Percentiles rank a stretch among this genome's conserved stretches.
Evolutionary conservation across 2,113 vertebrate species (phyloP).

Genomic region (Microcebus griseorufus): DNA sequence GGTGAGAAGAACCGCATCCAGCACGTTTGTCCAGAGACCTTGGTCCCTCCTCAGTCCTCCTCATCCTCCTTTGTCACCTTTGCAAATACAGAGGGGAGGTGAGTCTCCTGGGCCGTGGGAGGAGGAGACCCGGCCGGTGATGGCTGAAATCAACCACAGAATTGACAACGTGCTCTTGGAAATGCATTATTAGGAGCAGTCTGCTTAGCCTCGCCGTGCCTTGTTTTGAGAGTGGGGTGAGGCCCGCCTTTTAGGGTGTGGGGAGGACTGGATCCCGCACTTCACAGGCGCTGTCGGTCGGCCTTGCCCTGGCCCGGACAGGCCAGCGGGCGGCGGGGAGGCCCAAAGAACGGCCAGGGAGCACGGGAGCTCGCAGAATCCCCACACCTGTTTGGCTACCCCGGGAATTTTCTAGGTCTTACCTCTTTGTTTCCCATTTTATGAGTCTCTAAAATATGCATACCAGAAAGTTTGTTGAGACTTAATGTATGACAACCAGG

Average conservation of each 20-base stretch:
- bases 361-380: background rate
- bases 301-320: background rate
- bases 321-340: background rate
- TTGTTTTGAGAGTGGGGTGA: background rate
- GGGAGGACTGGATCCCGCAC: rapidly evolving
- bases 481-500: background rate
- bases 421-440: background rate
- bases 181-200: rapidly evolving
- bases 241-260: background rate
- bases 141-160: background rate
- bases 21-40: rapidly evolving
- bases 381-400: background rate
- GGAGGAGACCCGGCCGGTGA: rapidly evolving
- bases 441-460: background rate
- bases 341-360: background rate
- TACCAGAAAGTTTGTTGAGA: background rate
- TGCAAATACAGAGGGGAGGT: background rate
- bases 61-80: background rate
- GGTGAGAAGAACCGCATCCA: no score
- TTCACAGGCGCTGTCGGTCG: rapidly evolving
- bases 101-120: background rate
- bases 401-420: background rate
- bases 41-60: no score
- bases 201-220: rapidly evolving
- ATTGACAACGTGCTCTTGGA: rapidly evolving